These are phyloP conservation scores for Phrynocephalus vlangalii DNA, from an alignment of 2,797 vertebrate genomes.

Conservation along the genomic window DNA sequence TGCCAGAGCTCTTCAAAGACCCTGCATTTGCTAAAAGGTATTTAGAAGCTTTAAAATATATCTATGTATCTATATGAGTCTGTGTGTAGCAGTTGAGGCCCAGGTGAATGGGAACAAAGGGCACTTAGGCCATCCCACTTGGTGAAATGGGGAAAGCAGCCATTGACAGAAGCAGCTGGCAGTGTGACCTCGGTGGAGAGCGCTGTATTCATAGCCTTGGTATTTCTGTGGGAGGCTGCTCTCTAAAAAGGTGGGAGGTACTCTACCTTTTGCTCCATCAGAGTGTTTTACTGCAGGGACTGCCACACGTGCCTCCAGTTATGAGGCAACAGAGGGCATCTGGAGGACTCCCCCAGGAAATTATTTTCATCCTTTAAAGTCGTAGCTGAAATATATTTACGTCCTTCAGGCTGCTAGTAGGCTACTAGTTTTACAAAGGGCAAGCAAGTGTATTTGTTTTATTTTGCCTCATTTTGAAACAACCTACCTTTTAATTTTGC, in stretches of 20 bases:
- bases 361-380: background rate
- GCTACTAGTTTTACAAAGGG: background rate
- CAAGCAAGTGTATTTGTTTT: slow-evolving; percentile 3
- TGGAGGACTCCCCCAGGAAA: background rate
- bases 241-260: background rate
- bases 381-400: background rate
- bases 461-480: background rate
- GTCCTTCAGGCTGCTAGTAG: fast-evolving
- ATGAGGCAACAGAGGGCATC: background rate
- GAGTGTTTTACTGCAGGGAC: too few species aligned
- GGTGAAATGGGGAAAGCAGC: background rate
- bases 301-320: background rate
- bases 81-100: background rate
- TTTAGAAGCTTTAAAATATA: background rate
- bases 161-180: background rate
- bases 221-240: background rate
- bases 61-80: background rate
- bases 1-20: slow-evolving; percentile 89
- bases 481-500: slow-evolving; percentile 13
- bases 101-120: background rate
- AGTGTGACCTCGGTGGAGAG: background rate
- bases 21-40: slow-evolving; percentile 91
- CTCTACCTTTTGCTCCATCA: background rate
- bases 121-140: background rate
- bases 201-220: too few species aligned